Conservation (phyloP, 2,888 invertebrate species). For the Acronicta psi region DNA sequence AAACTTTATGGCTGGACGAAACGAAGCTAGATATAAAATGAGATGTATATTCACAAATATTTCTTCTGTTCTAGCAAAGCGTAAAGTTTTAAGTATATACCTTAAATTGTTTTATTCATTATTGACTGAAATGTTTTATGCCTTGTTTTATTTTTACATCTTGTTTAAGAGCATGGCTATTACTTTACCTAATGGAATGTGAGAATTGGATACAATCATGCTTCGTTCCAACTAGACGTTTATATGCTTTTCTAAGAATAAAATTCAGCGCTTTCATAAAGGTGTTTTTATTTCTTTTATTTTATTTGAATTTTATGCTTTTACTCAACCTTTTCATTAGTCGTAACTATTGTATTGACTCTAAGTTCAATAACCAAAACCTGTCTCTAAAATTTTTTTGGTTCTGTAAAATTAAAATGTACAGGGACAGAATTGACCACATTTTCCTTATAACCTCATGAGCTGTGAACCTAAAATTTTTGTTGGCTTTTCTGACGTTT, state of each 20-base stretch:
- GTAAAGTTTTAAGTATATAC: constrained; percentile 28
- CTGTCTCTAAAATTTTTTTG: too few species aligned
- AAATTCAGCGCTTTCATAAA: too few species aligned
- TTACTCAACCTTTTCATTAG: too few species aligned
- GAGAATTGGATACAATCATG: constrained; percentile 1
- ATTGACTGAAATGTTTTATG: constrained; percentile 16
- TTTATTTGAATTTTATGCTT: too few species aligned
- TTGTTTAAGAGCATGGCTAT: constrained; percentile 6
- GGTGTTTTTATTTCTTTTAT: too few species aligned
- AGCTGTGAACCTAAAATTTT: too few species aligned
- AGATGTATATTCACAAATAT: constrained; percentile 32
- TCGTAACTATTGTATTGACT: too few species aligned
- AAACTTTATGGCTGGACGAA: constrained; percentile 35
- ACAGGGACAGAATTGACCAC: too few species aligned
- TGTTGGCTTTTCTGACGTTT: too few species aligned
- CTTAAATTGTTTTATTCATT: constrained; percentile 26
- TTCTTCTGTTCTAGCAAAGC: constrained; percentile 20
- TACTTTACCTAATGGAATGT: constrained; percentile 12
- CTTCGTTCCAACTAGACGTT: background rate
- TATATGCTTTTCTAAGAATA: background rate
- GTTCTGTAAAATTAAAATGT: too few species aligned
- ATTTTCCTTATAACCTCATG: too few species aligned
- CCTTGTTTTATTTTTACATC: constrained; percentile 15
- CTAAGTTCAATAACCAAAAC: too few species aligned
- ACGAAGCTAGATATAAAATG: constrained; percentile 32